These are phyloP conservation scores for Paraescarpia echinospica DNA, from an alignment of 1,140 invertebrate species.

Conservation along the genomic window DNA sequence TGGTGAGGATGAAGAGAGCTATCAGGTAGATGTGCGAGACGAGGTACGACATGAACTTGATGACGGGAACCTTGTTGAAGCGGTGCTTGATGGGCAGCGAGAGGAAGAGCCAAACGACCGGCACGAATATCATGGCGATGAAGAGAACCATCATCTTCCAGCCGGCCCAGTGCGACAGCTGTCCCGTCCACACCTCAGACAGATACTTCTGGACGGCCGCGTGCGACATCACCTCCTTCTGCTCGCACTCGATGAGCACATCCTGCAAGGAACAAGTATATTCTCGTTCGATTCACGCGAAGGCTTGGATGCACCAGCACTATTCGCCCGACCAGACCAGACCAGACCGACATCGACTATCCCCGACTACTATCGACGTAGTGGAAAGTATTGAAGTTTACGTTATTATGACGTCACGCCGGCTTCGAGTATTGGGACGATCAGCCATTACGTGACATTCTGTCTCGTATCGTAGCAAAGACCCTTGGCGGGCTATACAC, in stretches of 20 bases:
- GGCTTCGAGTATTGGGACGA: too few relatives aligned
- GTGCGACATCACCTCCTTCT: constrained; percentile 82
- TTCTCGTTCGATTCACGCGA: too few relatives aligned
- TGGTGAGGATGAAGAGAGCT: constrained; percentile 82
- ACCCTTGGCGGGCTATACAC: too few relatives aligned
- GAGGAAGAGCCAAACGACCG: constrained; percentile 94
- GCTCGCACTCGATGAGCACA: constrained; percentile 96
- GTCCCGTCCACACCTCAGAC: constrained; percentile 82
- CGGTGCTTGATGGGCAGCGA: constrained; percentile 92
- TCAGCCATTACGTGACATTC: too few relatives aligned
- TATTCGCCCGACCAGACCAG: too few relatives aligned
- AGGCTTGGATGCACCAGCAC: too few relatives aligned
- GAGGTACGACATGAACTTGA: constrained; percentile 99
- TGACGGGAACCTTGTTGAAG: constrained; percentile 90
- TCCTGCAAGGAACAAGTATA: constrained; percentile 82
- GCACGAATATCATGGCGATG: constrained; percentile 86
- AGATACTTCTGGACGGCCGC: constrained; percentile 65
- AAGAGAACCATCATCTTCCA: constrained; percentile 93
- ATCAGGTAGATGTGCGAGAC: constrained; percentile 98
- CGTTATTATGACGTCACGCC: too few relatives aligned
- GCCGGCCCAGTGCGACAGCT: constrained; percentile 84
- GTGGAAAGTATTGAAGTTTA: too few relatives aligned
- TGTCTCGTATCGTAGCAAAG: too few relatives aligned
- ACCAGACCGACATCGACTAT: too few relatives aligned
- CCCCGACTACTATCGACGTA: too few relatives aligned